These are phyloP conservation scores for Lepetodrilus schrolli DNA, from an alignment of 2,888 invertebrate species.

Conservation along the genomic window DNA sequence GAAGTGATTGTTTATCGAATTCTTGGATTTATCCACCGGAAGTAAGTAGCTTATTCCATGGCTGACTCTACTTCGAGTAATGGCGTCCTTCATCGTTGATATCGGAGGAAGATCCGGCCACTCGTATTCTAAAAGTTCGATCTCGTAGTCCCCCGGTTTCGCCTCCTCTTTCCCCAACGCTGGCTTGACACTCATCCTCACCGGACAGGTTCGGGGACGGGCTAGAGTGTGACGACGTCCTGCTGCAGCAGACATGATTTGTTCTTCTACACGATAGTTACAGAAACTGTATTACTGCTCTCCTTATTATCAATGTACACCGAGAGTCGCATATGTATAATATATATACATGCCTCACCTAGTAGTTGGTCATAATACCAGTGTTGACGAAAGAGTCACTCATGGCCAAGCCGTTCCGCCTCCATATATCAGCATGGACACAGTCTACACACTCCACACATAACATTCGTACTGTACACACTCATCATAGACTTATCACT, in stretches of 20 bases:
- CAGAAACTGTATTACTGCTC: not conserved
- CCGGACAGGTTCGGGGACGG: not conserved
- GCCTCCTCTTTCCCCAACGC: constrained; percentile 25
- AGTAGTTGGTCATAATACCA: not conserved
- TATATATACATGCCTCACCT: not conserved
- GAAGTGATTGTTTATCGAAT: constrained; percentile 65
- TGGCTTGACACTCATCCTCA: not conserved
- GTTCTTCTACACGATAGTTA: not conserved
- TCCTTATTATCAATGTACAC: not conserved
- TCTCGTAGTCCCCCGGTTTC: constrained; percentile 42
- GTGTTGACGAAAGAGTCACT: too few relatives aligned
- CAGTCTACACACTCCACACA: too few relatives aligned
- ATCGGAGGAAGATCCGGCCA: constrained; percentile 71
- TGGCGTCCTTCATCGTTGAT: constrained; percentile 63
- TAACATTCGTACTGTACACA: too few relatives aligned
- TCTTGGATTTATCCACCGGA: constrained; percentile 66
- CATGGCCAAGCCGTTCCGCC: too few relatives aligned
- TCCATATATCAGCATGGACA: too few relatives aligned
- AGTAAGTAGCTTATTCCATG: constrained; percentile 66
- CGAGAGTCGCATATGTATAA: not conserved
- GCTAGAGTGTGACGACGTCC: not conserved
- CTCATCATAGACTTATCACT: too few relatives aligned
- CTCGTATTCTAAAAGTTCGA: constrained; percentile 65
- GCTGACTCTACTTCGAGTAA: constrained; percentile 62
- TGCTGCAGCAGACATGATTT: not conserved